Evolutionary conservation across 1,140 invertebrate genomes (phyloP), one percentile per base, ranked within the genome.

Genomic region (Drosophila burlai): DNA sequence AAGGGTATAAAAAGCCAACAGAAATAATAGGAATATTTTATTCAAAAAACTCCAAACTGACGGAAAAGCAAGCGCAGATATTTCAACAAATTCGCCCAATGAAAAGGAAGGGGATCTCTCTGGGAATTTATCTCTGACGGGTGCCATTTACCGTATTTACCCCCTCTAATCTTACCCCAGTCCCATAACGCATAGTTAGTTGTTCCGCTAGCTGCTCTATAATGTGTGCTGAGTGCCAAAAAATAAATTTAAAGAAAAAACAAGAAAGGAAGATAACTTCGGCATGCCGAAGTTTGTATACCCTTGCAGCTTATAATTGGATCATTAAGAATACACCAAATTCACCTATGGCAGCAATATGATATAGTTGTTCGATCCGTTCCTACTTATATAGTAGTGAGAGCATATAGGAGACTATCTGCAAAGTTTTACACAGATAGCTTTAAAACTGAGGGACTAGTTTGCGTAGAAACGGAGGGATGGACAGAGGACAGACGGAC

Each of bases 31-130:
- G 65, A 69, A 84, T 87, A 72, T 83, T 81, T 83, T 82, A 68
- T 79, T 80, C 77, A 76, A 66, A 68, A 84, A 84, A 89, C 90
- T 89, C 85, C 81, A 90, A 90, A 76, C 85, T 89, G 84, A 90
- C 84, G 85, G 84, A 87, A 87, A 78, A 87, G 83, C 84, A 74
- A 81, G 78, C 66, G 57, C 68, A 84, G 67, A 89, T 81, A 87
- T 89, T 89, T 89, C 66, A 89, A 80, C 84, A 84, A 74, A 68
- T 81, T 81, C 67, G 42, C 54, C 47, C 29, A 31, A 40, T 38
- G 21, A 13, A 43, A 29, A 16, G n/a, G 26, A 34, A 26, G 21
- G 24, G 15, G 26, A 43, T n/a, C n/a, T 49, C 62, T 59, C 50
- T 75, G 50, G 43, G 61, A 60, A 61, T 66, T 81, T 78, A 76